Conservation (phyloP, 2,797 vertebrate genomes). For the Sebastes vulpes region DNA sequence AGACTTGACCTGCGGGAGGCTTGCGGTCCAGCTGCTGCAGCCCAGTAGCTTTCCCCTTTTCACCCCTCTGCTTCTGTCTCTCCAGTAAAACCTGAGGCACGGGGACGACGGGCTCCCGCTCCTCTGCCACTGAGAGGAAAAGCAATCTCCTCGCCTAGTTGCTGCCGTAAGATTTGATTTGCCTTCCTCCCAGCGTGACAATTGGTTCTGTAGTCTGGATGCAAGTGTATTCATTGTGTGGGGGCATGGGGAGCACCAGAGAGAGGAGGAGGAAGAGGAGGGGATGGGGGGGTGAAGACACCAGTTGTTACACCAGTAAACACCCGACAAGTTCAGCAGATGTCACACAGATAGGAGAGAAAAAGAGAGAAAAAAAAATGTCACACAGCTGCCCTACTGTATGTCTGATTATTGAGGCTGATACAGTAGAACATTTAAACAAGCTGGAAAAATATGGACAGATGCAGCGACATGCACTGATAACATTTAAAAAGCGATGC, state of each 20-base stretch:
- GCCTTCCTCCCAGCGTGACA: constrained; percentile 85
- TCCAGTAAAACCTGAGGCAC: constrained; percentile 60
- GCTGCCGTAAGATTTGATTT: constrained; percentile 87
- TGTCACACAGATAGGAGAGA: constrained; percentile 74
- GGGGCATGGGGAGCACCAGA: constrained; percentile 60
- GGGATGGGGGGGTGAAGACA: constrained; percentile 48
- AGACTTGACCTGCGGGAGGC: constrained; percentile 69
- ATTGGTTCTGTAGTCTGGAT: constrained; percentile 84
- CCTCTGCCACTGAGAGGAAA: constrained; percentile 81
- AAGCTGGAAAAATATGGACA: constrained; percentile 41
- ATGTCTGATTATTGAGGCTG: constrained; percentile 57
- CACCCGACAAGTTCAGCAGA: constrained; percentile 80
- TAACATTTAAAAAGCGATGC: constrained; percentile 28
- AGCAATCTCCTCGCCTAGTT: constrained; percentile 86
- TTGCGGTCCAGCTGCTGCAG: constrained; percentile 52
- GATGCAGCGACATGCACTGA: constrained; percentile 64
- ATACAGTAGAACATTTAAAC: constrained; percentile 64
- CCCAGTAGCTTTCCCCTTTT: constrained; percentile 59
- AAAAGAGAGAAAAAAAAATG: constrained; percentile 54
- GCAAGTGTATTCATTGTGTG: constrained; percentile 83
- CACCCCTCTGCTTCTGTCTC: constrained; percentile 63
- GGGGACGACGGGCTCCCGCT: constrained; percentile 50
- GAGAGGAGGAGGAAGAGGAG: constrained; percentile 24
- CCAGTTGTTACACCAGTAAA: constrained; percentile 82
- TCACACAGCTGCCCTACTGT: constrained; percentile 67